Evolutionary conservation across 1,140 invertebrate species (phyloP).

Genomic region (Bacillus rossius): DNA sequence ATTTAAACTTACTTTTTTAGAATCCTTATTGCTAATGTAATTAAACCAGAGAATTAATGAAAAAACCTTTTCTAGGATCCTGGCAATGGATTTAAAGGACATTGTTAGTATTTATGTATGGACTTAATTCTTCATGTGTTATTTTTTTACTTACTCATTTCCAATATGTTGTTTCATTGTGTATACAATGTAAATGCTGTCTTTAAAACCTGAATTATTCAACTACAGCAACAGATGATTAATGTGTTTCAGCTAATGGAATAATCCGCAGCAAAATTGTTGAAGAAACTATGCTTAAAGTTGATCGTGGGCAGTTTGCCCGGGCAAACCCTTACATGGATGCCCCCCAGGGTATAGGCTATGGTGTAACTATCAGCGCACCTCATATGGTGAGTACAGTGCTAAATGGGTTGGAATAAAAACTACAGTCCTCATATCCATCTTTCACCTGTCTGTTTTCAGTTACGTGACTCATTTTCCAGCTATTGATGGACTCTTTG

Average conservation of each 20-base stretch:
- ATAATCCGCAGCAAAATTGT: slow-evolving; percentile 78
- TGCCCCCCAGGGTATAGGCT: slow-evolving; percentile 84
- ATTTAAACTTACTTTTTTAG: no score
- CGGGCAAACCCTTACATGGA: slow-evolving; percentile 77
- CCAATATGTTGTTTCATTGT: no score
- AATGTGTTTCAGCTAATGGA: slow-evolving; percentile 64
- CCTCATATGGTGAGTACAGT: slow-evolving; percentile 84
- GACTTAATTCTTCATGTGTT: no score
- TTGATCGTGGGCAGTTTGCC: slow-evolving; percentile 81
- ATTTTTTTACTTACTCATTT: no score
- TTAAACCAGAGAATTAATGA: no score
- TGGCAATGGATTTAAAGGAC: no score
- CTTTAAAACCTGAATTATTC: no score
- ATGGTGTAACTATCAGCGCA: slow-evolving; percentile 92
- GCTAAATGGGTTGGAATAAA: not conserved
- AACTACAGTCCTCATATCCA: not conserved
- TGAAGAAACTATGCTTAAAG: slow-evolving; percentile 73
- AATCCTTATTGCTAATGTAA: no score
- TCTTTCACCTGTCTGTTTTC: not conserved
- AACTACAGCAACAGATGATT: no score
- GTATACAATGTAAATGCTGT: no score
- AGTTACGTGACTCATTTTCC: not conserved
- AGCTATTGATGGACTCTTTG: not conserved
- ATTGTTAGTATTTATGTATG: no score
- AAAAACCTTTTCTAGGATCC: no score